These are phyloP conservation scores for Chiroxiphia lanceolata DNA, from an alignment of 2,797 vertebrate species.

Conservation along the genomic window DNA sequence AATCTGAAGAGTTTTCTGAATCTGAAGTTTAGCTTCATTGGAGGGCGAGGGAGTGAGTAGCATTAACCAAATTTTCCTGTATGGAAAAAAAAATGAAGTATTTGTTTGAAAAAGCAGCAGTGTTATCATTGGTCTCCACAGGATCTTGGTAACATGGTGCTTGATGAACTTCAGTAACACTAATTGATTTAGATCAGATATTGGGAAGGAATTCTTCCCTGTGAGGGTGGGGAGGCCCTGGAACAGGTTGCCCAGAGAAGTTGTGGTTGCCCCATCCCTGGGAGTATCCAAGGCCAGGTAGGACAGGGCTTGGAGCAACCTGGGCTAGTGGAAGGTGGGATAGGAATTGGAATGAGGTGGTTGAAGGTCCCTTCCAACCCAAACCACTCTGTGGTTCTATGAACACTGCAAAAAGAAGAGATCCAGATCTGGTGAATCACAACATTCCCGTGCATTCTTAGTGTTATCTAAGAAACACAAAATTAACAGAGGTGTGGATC, in stretches of 20 bases:
- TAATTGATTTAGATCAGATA: not conserved
- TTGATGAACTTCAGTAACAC: not conserved
- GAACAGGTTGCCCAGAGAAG: not conserved
- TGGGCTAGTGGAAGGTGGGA: accelerated
- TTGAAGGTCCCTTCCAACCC: not conserved
- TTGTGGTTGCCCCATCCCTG: not conserved
- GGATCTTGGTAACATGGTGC: not conserved
- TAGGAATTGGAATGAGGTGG: accelerated
- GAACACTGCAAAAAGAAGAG: not conserved
- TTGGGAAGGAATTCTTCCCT: not conserved
- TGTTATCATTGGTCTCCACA: not conserved
- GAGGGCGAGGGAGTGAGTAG: not conserved
- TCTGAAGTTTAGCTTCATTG: not conserved
- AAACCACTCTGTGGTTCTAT: not conserved
- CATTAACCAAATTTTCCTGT: not conserved
- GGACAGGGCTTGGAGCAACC: accelerated
- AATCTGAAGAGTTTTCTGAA: not conserved
- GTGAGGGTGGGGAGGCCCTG: accelerated
- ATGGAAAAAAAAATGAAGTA: too few species aligned
- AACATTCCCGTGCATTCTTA: not conserved
- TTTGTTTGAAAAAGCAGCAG: not conserved
- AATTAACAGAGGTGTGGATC: not conserved
- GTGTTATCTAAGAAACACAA: not conserved
- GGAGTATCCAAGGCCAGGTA: not conserved
- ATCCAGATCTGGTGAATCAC: not conserved